Evolutionary conservation across 2,113 vertebrate species (phyloP).

Genomic region (Sebastes fasciatus): DNA sequence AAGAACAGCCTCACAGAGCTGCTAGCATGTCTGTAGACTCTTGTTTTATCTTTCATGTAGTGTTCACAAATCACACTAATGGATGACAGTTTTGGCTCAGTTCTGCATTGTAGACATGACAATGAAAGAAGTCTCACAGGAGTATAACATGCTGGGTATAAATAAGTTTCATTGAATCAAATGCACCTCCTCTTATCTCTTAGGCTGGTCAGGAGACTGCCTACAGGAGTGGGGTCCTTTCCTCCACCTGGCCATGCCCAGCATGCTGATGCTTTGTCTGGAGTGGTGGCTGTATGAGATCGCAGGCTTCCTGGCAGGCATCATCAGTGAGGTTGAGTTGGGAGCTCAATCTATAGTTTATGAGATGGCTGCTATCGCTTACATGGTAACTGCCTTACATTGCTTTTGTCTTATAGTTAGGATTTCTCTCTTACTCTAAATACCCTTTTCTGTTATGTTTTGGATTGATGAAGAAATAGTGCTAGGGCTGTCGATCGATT

Average conservation of each 20-base stretch:
- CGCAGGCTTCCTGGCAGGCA: slow-evolving; percentile 88
- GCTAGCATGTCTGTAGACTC: too few relatives aligned
- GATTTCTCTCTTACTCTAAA: not conserved
- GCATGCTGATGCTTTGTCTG: slow-evolving; percentile 92
- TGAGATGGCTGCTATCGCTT: slow-evolving; percentile 79
- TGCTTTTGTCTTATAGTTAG: not conserved
- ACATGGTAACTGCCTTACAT: slow-evolving; percentile 86
- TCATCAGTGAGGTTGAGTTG: slow-evolving; percentile 89
- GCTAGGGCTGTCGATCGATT: too few relatives aligned
- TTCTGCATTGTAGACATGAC: not conserved
- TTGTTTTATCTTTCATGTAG: too few relatives aligned
- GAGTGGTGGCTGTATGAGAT: slow-evolving; percentile 94
- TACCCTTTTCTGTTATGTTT: not conserved
- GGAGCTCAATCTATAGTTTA: slow-evolving; percentile 89
- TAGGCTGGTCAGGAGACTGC: slow-evolving; percentile 90
- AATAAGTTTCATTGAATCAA: not conserved
- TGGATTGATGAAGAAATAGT: not conserved
- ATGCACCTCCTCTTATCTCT: not conserved
- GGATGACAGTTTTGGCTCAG: too few relatives aligned
- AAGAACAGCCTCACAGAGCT: too few relatives aligned
- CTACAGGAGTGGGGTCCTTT: slow-evolving; percentile 90
- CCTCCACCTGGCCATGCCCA: slow-evolving; percentile 85
- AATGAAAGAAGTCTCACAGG: not conserved
- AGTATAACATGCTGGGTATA: not conserved
- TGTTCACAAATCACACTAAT: too few relatives aligned